These are phyloP conservation scores for Oryzias melastigma DNA, from an alignment of 2,113 vertebrate genomes.

Conservation along the genomic window DNA sequence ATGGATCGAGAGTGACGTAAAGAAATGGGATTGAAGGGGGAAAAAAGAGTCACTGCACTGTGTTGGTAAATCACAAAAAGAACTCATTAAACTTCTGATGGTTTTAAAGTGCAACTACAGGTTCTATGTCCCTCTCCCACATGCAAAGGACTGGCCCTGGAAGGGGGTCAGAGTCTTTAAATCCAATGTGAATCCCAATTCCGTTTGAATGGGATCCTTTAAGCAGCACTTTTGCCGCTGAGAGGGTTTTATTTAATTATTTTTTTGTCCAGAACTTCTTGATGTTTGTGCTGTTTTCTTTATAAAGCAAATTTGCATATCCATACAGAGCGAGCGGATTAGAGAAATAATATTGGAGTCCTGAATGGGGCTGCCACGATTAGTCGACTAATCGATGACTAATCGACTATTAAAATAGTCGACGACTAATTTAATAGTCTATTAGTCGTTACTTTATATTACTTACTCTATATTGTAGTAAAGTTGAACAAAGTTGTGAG, in stretches of 20 bases:
- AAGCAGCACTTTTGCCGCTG: conserved; percentile 5
- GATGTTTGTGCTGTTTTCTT: conserved; percentile 27
- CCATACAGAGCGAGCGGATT: neutral
- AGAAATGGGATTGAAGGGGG: conserved; percentile 17
- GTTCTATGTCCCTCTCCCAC: conserved; percentile 1
- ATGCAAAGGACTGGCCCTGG: conserved; percentile 1
- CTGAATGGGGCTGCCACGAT: neutral
- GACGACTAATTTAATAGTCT: too few species aligned
- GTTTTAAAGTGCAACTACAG: conserved; percentile 21
- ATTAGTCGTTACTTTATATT: too few species aligned
- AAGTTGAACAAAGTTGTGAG: too few species aligned
- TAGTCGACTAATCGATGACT: too few species aligned
- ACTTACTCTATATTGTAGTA: too few species aligned
- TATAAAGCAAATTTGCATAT: neutral
- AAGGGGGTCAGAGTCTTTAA: neutral
- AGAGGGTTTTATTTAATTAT: neutral
- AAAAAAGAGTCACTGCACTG: conserved; percentile 5
- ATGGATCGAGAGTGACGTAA: conserved; percentile 19
- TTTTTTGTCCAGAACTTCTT: neutral
- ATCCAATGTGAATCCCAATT: too few species aligned
- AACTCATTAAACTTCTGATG: neutral
- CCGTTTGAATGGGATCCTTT: neutral
- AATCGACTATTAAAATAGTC: too few species aligned
- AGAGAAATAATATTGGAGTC: conserved; percentile 18
- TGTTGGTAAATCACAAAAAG: conserved; percentile 18